Base-by-base conservation (phyloP, 1,140 invertebrate species). In the Phthorimaea operculella region DNA sequence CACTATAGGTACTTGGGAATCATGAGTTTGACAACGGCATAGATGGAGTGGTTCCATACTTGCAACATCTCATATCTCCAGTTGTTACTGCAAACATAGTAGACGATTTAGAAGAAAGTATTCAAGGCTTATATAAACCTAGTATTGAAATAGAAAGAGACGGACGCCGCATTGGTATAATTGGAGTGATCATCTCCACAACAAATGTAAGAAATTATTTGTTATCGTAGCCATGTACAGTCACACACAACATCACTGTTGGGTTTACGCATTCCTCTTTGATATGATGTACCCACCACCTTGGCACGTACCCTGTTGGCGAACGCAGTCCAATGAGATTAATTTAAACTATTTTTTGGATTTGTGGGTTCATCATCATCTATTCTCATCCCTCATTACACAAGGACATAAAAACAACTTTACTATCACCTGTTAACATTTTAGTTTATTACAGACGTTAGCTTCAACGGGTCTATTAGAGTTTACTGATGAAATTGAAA, bases 21-120 rank as follows among this genome's bases (percentile, higher is more conserved):
- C 95, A 97, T 71, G 95, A 97, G 70, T 97, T 97, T 72, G 95
- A 96, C 68, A 88, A 94, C 68, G 90, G 89, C 0, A 87, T 96
- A 0, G 87, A 83, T 54, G 94, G 93, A 1, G 68, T 94, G 0
- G 89, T 92, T 0, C 92, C 92, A 0, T 96, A 94, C 74, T 67
- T 96, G 6, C 67, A 90, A 70, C 78, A 83, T 33, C 72, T 94
- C 7, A 79, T 89, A 1, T 88, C 89, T 1, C 89, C 90, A 5
- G 87, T 95, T 15, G 78, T 96, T 0, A 90, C 91, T 9, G 88
- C 90, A 16, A 96, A 96, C 69, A 92, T 96, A 48, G 90, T 95
- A 64, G 88, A 89, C 12, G 87, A 85, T 33, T 70, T 88, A 9
- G 93, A 94, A 70, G 92, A 93, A 0, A 79, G 76, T 4, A 85